Conservation (phyloP, 2,888 invertebrate species). For the Leptinotarsa rubiginosa region DNA sequence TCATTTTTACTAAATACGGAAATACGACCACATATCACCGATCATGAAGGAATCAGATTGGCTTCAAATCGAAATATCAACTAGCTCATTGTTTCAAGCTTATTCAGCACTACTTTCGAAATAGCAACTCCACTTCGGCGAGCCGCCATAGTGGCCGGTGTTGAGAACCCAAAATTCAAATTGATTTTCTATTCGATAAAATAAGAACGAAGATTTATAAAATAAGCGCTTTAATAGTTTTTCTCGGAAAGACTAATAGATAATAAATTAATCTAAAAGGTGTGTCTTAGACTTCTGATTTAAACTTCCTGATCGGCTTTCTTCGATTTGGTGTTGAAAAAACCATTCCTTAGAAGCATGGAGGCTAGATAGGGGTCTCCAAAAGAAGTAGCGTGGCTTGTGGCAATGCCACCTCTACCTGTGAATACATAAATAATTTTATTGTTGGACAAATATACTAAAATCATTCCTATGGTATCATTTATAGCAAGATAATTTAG, state of each 20-base stretch:
- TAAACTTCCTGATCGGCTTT: conserved; percentile 20
- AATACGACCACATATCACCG: too few relatives aligned
- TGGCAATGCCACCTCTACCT: conserved; percentile 73
- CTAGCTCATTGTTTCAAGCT: too few relatives aligned
- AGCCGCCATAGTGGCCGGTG: neutral
- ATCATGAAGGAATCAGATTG: too few relatives aligned
- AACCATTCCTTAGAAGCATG: conserved; percentile 60
- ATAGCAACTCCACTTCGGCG: too few relatives aligned
- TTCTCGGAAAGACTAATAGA: conserved; percentile 10
- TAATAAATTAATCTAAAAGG: conserved; percentile 22
- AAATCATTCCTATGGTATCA: neutral
- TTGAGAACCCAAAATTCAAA: neutral
- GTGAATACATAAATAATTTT: neutral
- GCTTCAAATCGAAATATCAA: too few relatives aligned
- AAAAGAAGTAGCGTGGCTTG: conserved; percentile 79
- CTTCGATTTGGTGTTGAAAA: conserved; percentile 41
- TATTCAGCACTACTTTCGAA: too few relatives aligned
- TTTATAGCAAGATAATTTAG: neutral
- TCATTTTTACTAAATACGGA: too few relatives aligned
- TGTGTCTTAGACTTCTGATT: neutral
- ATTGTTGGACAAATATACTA: neutral
- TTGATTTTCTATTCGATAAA: neutral
- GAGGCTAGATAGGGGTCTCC: conserved; percentile 70
- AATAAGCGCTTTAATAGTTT: conserved; percentile 18
- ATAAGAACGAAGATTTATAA: neutral